Base-by-base conservation (phyloP, 2,888 invertebrate genomes). In the Beris morrisii region DNA sequence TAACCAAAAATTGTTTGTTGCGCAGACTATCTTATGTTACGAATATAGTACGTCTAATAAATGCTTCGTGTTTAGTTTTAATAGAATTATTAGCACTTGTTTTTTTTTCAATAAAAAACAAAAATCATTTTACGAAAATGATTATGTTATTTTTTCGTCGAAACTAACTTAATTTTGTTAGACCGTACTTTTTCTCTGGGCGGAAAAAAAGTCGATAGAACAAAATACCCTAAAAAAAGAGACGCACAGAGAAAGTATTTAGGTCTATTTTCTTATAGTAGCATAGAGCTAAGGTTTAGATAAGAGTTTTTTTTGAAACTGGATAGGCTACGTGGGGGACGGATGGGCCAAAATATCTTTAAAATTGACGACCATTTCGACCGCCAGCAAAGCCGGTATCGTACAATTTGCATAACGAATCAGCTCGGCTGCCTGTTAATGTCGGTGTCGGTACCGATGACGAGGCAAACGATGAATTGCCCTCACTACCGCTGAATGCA, bases 361-460 rank as follows among this genome's bases (percentile, higher is more conserved):
- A 76, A 73, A 74, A 80, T 72, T 80, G 80, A 58, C 79, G 79
- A 44, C 79, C 79, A 71, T 81, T 80, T 72, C 81, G 87, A 87
- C 84, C 90, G 69, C 79, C 91, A 73, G 88, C 87, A 82, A 92
- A 92, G 77, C 91, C 91, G 79, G 89, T 87, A 81, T 92, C 93
- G 84, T 93, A 94, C 74, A 93, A 86, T 84, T 93, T 94, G 84
- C 92, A 92, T 75, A 93, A 86, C 76, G 88, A 89, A 78, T 89
- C 90, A 67, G 87, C 85, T 77, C 87, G 85, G 71, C 86, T 90
- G 84, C 77, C 90, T 87, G 58, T 76, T 85, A 79, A 82, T 89
- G 85, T 82, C 86, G 79, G 80, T 85, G 79, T 84, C 86, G 84
- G 82, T 87, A 76, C 74, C 66, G 75, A 74, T 5, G 64, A 59